Percentiles rank a stretch among this genome's conserved stretches.
Evolutionary conservation across 1,140 invertebrate species (phyloP).

Genomic region (Hirudo medicinalis): DNA sequence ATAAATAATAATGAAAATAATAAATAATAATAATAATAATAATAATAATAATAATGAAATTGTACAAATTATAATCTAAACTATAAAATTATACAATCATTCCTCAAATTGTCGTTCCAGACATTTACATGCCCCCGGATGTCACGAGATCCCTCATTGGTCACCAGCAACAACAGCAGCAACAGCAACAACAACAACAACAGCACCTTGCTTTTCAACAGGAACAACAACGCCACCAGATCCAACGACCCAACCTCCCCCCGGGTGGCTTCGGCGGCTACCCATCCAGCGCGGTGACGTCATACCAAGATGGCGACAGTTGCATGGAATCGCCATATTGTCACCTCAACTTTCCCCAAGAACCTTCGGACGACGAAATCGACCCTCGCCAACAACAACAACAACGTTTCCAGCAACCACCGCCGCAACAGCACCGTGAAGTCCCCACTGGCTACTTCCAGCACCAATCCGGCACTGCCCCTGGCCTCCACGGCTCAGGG

Average conservation of each 20-base stretch:
- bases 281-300: no score
- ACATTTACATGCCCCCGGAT: constrained; percentile 4
- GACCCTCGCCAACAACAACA: background rate
- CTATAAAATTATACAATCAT: no score
- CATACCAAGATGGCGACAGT: background rate
- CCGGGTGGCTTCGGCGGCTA: background rate
- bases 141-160: background rate
- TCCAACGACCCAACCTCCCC: background rate
- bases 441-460: background rate
- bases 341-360: constrained; percentile 2
- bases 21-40: no score
- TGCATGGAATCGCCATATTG: constrained; percentile 1
- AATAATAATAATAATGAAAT: no score
- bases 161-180: constrained; percentile 2
- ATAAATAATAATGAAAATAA: no score
- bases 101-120: background rate
- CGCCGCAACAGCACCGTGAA: background rate
- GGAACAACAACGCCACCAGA: background rate
- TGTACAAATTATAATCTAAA: no score
- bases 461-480: background rate
- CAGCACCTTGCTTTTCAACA: background rate
- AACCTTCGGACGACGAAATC: background rate
- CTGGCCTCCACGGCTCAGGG: background rate
- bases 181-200: constrained; percentile 10
- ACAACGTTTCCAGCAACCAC: constrained; percentile 1